Evolutionary conservation across 2,113 vertebrate species (phyloP), one percentile per base, ranked within the genome.

Genomic region (Peromyscus maniculatus): DNA sequence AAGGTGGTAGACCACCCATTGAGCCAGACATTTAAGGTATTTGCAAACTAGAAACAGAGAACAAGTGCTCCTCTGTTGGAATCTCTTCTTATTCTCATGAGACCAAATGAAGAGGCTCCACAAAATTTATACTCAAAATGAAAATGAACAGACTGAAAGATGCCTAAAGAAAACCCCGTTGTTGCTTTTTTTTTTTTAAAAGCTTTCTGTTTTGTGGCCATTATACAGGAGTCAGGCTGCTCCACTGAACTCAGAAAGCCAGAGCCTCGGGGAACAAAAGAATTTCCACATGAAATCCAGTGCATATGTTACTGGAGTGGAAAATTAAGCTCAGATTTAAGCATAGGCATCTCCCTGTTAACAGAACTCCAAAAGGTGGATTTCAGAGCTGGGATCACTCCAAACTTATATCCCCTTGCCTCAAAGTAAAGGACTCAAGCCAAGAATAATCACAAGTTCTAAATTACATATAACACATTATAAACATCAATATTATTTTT

Each of bases 401-500:
- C 31, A 87, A 95, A 79, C 9, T 62, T 0, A 21, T 0, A 77
- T 28, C 8, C 72, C 4, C 26, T 80, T 19, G 77, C 62, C 31
- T 95, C n/a, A 89, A 92, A 93, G 49, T 26, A 88, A 72, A 97
- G 78, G 97, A 93, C 33, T 69, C 46, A 94, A 97, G 59, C 96
- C 67, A 87, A 10, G 22, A 96, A 87, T 59, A 82, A 6, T 87
- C 62, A 95, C 77, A 94, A 84, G 24, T 52, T 80, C 64, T 96
- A 43, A 4, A 96, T 86, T 95, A 80, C 75, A 95, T 89, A 90
- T 6, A 87, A 26, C 91, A 52, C 78, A 91, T 36, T 71, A 33
- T 79, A 88, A 94, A 92, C 82, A 83, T 93, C 57, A 80, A 94
- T 97, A 97, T 97, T 97, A 97, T 95, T 98, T 98, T 98, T 97